Percentiles rank a stretch among this genome's conserved stretches.
Conservation (phyloP, 2,888 invertebrate genomes). For the Stenodera caucasica region DNA sequence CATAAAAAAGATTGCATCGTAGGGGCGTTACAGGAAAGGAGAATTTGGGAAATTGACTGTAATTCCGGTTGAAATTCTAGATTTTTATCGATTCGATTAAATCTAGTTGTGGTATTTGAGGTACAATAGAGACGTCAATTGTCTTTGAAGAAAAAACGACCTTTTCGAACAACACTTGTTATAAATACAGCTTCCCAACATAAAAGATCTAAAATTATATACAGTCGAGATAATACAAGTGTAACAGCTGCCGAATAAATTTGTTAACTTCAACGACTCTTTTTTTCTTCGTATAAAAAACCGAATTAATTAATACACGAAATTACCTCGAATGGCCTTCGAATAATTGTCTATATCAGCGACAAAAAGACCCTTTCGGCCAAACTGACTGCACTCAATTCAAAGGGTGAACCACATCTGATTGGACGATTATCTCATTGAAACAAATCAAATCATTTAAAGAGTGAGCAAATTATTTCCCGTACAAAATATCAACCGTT, state of each 20-base stretch:
- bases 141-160: not conserved
- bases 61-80: no score
- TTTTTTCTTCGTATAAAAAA: not conserved
- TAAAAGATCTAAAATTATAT: not conserved
- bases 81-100: no score
- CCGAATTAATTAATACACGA: not conserved
- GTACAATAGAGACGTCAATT: no score
- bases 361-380: constrained; percentile 21
- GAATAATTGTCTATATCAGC: not conserved
- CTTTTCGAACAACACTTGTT: not conserved
- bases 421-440: constrained; percentile 36
- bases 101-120: no score
- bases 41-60: no score
- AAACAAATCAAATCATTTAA: constrained; percentile 32
- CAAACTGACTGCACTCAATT: constrained; percentile 22
- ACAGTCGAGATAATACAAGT: not conserved
- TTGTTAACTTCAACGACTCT: not conserved
- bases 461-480: constrained; percentile 30
- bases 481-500: constrained; percentile 18
- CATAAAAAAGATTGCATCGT: no score
- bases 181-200: not conserved
- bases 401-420: constrained; percentile 22
- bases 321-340: constrained; percentile 5
- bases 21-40: no score
- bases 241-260: not conserved